Evolutionary conservation across 2,113 vertebrate species (phyloP).

Genomic region (Semicossyphus pulcher): DNA sequence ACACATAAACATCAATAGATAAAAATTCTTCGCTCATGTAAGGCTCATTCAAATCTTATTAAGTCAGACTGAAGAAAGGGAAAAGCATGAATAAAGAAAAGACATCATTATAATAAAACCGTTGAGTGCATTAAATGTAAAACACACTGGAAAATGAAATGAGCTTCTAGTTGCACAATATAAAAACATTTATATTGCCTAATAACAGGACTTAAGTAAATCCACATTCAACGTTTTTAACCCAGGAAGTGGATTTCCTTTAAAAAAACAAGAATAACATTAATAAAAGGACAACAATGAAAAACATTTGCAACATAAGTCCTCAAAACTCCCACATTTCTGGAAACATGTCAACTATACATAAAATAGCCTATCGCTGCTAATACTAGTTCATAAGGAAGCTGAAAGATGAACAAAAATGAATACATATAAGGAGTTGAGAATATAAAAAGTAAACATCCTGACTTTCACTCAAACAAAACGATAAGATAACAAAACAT

Average conservation of each 20-base stretch:
- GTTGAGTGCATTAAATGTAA: constrained; percentile 56
- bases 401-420: constrained; percentile 49
- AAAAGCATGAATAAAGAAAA: constrained; percentile 39
- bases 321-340: constrained; percentile 47
- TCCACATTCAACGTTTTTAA: constrained; percentile 54
- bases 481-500: constrained; percentile 81
- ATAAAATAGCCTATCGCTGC: constrained; percentile 42
- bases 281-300: constrained; percentile 52
- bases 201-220: constrained; percentile 45
- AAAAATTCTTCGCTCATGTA: constrained; percentile 7
- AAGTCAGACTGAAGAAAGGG: constrained; percentile 20
- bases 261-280: constrained; percentile 47
- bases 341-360: constrained; percentile 49
- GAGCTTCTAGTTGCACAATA: constrained; percentile 50
- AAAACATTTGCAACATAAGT: constrained; percentile 51
- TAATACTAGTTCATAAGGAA: constrained; percentile 49
- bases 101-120: constrained; percentile 49
- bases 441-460: constrained; percentile 86
- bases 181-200: constrained; percentile 44
- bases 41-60: constrained; percentile 27
- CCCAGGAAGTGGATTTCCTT: constrained; percentile 47
- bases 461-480: constrained; percentile 84
- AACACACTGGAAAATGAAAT: constrained; percentile 52
- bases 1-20: constrained; percentile 16
- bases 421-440: constrained; percentile 77